phyloP scores from a whole-genome alignment of 2,888 invertebrate species.

The Eupithecia centaureata region DNA sequence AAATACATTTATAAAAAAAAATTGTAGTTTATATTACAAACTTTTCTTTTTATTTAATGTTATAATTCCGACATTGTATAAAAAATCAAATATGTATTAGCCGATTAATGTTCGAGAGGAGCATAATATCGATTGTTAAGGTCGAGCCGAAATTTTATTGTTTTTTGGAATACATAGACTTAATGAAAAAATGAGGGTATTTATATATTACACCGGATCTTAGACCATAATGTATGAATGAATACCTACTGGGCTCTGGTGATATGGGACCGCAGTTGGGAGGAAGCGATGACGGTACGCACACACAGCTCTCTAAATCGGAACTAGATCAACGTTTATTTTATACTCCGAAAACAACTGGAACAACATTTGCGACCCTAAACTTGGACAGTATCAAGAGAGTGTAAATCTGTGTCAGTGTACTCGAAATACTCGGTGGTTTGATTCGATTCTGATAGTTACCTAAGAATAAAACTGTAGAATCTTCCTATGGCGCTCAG shows the following conservation, averaged over 20 bases:
- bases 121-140: too few species aligned
- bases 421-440: slow-evolving; percentile 13
- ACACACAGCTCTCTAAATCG: slow-evolving; percentile 39
- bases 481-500: slow-evolving; percentile 27
- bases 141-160: too few species aligned
- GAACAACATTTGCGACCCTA: slow-evolving; percentile 15
- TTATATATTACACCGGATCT: too few species aligned
- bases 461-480: neutral
- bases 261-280: slow-evolving; percentile 43
- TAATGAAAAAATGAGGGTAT: too few species aligned
- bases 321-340: slow-evolving; percentile 8
- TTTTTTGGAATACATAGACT: too few species aligned
- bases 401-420: slow-evolving; percentile 27
- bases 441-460: neutral
- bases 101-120: too few species aligned
- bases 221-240: slow-evolving; percentile 14
- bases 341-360: neutral
- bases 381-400: slow-evolving; percentile 33
- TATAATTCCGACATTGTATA: too few species aligned
- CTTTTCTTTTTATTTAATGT: too few species aligned
- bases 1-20: too few species aligned
- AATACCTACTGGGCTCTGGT: slow-evolving; percentile 10
- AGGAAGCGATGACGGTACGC: slow-evolving; percentile 39
- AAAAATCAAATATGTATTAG: too few species aligned
- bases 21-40: too few species aligned